These are phyloP conservation scores for Pterocles gutturalis DNA, from an alignment of 2,113 vertebrate genomes.

Conservation along the genomic window DNA sequence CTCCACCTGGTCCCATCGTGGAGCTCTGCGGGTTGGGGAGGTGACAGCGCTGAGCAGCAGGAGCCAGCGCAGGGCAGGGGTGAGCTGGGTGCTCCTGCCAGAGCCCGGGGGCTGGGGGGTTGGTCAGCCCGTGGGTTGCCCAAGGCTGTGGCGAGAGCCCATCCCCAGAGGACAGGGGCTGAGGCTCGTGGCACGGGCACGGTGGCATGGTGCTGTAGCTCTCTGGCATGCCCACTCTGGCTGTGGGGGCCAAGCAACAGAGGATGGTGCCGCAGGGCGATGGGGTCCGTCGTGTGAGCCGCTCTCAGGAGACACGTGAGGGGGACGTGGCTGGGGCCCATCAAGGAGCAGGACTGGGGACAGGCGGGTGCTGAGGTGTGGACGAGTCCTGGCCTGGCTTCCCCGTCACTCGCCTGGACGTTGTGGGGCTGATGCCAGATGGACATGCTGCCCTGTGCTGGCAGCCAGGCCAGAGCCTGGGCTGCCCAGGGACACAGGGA, in stretches of 20 bases:
- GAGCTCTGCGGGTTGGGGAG: fast-evolving
- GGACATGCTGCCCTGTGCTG: too few species aligned
- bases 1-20: neutral
- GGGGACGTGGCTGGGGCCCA: neutral
- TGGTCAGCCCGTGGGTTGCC: neutral
- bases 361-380: too few species aligned
- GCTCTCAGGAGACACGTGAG: neutral
- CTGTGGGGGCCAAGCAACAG: neutral
- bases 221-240: fast-evolving
- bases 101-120: too few species aligned
- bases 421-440: neutral
- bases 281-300: neutral
- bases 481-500: neutral
- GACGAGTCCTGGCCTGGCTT: neutral
- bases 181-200: neutral
- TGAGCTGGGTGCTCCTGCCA: neutral
- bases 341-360: neutral
- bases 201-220: too few species aligned
- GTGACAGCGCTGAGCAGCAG: neutral
- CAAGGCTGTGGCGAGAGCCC: fast-evolving
- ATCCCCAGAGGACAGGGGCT: neutral
- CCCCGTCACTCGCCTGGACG: neutral
- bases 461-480: neutral
- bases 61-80: neutral
- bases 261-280: neutral